Conservation (phyloP, 2,888 invertebrate species). For the Rhaphigaster nebulosa region DNA sequence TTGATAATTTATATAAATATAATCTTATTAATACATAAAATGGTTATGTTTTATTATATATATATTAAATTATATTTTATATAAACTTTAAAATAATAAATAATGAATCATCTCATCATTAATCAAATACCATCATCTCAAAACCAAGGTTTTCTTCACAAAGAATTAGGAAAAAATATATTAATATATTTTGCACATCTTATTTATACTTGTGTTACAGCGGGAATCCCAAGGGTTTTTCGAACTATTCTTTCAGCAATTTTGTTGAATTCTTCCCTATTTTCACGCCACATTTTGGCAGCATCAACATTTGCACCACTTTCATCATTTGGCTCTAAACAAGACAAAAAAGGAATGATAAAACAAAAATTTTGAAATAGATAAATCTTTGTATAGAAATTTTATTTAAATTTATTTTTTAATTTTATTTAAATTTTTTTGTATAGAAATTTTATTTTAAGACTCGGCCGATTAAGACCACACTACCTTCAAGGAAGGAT, state of each 20-base stretch:
- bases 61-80: not conserved
- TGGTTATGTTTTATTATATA: not conserved
- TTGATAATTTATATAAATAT: not conserved
- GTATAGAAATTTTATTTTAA: too few species aligned
- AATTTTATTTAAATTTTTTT: too few species aligned
- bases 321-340: conserved; percentile 96
- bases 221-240: conserved; percentile 71
- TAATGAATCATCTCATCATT: not conserved
- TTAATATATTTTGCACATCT: not conserved
- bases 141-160: not conserved
- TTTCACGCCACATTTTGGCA: conserved; percentile 99
- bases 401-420: too few species aligned
- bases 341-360: not conserved
- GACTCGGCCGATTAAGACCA: too few species aligned
- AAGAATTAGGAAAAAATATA: not conserved
- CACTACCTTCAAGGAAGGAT: too few species aligned
- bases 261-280: conserved; percentile 91
- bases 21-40: not conserved
- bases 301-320: conserved; percentile 99
- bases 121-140: not conserved
- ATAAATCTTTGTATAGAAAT: not conserved
- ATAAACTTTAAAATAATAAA: conserved; percentile 26
- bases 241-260: conserved; percentile 93
- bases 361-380: conserved; percentile 50
- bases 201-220: conserved; percentile 29